Percentiles rank a stretch among this genome's conserved stretches.
These are phyloP conservation scores for Sebastes itinus DNA, from an alignment of 2,797 vertebrate genomes.

Conservation along the genomic window DNA sequence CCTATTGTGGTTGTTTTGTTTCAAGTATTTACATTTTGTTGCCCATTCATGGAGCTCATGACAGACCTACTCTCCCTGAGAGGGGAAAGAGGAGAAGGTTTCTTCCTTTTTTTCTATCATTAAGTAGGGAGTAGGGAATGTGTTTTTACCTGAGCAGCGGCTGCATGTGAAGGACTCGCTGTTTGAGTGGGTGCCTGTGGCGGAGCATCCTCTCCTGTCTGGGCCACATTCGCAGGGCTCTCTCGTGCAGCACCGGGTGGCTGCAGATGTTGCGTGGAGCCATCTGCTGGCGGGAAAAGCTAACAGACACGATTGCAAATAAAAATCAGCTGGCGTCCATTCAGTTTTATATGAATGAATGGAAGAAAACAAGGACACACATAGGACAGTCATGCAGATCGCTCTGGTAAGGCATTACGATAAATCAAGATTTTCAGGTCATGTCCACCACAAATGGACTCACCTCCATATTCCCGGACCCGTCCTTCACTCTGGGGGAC, in stretches of 20 bases:
- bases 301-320: conserved; percentile 28
- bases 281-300: conserved; percentile 87
- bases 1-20: not conserved
- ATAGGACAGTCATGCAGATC: conserved; percentile 69
- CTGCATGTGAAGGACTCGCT: conserved; percentile 74
- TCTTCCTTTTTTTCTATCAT: not conserved
- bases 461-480: conserved; percentile 90
- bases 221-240: conserved; percentile 78
- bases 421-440: conserved; percentile 64
- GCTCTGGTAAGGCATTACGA: conserved; percentile 12
- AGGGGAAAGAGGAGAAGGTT: too few relatives aligned
- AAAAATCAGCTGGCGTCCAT: not conserved
- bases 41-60: not conserved
- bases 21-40: not conserved
- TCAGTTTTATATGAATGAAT: not conserved
- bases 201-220: conserved; percentile 72
- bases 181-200: conserved; percentile 70
- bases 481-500: conserved; percentile 96
- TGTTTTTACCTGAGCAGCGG: conserved; percentile 61
- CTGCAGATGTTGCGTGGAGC: conserved; percentile 82
- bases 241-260: conserved; percentile 79
- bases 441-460: conserved; percentile 78
- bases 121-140: not conserved
- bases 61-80: not conserved
- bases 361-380: conserved; percentile 14